These are phyloP conservation scores for Eumeta japonica DNA, from an alignment of 1,140 invertebrate genomes.

Conservation along the genomic window DNA sequence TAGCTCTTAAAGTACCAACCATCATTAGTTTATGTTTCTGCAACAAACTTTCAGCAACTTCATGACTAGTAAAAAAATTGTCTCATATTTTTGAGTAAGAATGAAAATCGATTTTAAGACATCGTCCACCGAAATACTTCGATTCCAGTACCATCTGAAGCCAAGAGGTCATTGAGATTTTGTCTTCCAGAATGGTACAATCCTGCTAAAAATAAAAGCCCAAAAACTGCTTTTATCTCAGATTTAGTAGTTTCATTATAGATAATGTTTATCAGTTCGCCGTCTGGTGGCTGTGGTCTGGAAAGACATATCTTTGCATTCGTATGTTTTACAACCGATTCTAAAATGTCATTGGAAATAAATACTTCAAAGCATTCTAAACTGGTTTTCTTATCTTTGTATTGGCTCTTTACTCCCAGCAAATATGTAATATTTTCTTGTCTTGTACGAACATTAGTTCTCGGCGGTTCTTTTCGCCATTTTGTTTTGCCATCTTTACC, in stretches of 20 bases:
- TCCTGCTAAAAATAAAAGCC: slow-evolving; percentile 2
- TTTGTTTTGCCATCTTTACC: slow-evolving; percentile 4
- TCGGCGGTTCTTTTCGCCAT: not conserved
- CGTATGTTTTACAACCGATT: slow-evolving; percentile 2
- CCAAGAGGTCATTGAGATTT: slow-evolving; percentile 16
- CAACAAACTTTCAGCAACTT: slow-evolving; percentile 7
- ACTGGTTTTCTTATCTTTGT: not conserved
- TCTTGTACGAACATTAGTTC: slow-evolving; percentile 1
- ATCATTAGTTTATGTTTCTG: too few relatives aligned
- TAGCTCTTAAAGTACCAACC: slow-evolving; percentile 9
- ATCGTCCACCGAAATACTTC: slow-evolving; percentile 18
- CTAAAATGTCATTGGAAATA: not conserved
- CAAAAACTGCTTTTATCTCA: too few relatives aligned
- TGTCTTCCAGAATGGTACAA: too few relatives aligned
- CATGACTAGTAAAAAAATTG: slow-evolving; percentile 17
- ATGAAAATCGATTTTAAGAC: slow-evolving; percentile 14
- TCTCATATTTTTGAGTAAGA: slow-evolving; percentile 12
- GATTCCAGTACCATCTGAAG: slow-evolving; percentile 16
- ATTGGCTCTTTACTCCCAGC: not conserved
- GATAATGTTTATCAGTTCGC: too few relatives aligned
- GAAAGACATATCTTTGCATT: not conserved
- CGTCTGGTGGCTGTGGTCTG: too few relatives aligned
- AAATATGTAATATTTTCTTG: not conserved
- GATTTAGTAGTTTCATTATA: too few relatives aligned
- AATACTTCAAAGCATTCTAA: slow-evolving; percentile 1